These are phyloP conservation scores for Dasypolia templi DNA, from an alignment of 2,888 invertebrate genomes.

Conservation along the genomic window DNA sequence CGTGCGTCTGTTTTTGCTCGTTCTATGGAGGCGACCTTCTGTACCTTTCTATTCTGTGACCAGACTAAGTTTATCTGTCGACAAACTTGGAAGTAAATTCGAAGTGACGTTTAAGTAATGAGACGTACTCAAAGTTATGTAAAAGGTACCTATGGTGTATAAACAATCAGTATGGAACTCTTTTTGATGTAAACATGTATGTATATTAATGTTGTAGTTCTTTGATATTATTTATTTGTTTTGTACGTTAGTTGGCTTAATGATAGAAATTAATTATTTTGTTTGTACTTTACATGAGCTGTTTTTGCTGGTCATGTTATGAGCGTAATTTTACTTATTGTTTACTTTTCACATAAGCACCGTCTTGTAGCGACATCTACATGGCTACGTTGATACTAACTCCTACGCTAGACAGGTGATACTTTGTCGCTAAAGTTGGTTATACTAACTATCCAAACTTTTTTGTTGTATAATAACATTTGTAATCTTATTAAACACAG, in stretches of 20 bases:
- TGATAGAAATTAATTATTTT: background rate
- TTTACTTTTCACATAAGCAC: too few species aligned
- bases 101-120: conserved; percentile 52
- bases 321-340: background rate
- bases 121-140: conserved; percentile 40
- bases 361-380: conserved; percentile 41
- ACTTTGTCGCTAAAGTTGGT: background rate
- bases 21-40: background rate
- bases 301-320: background rate
- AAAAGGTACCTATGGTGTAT: conserved; percentile 46
- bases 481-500: too few species aligned
- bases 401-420: background rate
- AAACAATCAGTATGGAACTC: conserved; percentile 31
- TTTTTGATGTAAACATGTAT: background rate
- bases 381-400: conserved; percentile 19
- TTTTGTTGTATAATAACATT: background rate
- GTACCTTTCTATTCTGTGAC: background rate
- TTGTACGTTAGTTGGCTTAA: background rate
- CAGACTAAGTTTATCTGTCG: conserved; percentile 48
- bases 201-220: background rate
- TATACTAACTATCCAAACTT: background rate
- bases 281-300: background rate
- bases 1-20: too few species aligned
- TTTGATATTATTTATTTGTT: conserved; percentile 1
- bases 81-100: conserved; percentile 55